Evolutionary conservation across 2,888 invertebrate genomes (phyloP).

Genomic region (Pristionchus maxplancki): DNA sequence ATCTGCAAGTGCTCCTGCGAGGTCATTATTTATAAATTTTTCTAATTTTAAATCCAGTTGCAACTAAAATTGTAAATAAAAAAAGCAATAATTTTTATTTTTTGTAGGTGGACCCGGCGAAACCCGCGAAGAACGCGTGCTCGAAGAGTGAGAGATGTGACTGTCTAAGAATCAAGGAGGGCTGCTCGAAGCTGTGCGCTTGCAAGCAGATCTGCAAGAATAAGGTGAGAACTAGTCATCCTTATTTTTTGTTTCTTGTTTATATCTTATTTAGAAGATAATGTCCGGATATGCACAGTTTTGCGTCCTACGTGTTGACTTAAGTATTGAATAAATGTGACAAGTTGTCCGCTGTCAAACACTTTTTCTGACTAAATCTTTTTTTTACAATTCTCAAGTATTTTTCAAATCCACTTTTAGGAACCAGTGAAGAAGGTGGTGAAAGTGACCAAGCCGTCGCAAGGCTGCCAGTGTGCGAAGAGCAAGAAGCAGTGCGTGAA

Average conservation of each 20-base stretch:
- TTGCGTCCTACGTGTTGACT: no score
- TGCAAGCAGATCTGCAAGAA: constrained; percentile 78
- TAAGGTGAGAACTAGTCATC: constrained; percentile 62
- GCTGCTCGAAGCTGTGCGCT: constrained; percentile 76
- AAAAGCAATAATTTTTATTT: no score
- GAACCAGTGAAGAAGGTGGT: constrained; percentile 75
- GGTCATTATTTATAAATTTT: no score
- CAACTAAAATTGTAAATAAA: no score
- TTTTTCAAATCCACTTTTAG: no score
- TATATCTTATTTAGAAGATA: neutral
- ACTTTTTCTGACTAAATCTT: no score
- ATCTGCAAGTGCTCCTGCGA: constrained; percentile 78
- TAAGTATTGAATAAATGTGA: neutral
- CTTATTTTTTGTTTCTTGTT: neutral
- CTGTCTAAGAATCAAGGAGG: constrained; percentile 77
- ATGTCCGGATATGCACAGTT: no score
- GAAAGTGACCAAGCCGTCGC: constrained; percentile 74
- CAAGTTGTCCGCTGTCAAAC: no score
- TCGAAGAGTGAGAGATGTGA: constrained; percentile 77
- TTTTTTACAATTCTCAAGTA: no score
- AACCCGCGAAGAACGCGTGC: constrained; percentile 77
- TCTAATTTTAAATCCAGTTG: no score
- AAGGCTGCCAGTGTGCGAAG: constrained; percentile 77
- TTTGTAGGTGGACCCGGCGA: constrained; percentile 77
- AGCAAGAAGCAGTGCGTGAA: constrained; percentile 77